Percentiles rank a stretch among this genome's conserved stretches.
Evolutionary conservation across 2,113 vertebrate species (phyloP).

Genomic region (Corythornis madagascariensis): DNA sequence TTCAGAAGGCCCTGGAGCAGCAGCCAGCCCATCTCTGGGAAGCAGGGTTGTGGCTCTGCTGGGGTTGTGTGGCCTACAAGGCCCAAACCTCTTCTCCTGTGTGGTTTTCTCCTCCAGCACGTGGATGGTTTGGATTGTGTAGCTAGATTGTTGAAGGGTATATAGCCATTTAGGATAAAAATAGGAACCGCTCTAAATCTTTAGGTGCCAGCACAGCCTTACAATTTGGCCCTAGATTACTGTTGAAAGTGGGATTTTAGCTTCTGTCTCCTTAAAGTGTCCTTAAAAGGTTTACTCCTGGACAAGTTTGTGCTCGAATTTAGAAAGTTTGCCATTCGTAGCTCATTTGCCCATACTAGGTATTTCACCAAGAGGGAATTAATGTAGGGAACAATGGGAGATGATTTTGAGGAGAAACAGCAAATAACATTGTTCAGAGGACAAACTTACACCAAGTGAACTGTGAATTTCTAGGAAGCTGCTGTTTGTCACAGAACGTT

Average conservation of each 20-base stretch:
- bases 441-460: background rate
- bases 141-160: background rate
- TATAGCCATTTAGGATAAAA: background rate
- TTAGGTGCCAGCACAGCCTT: background rate
- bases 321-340: background rate
- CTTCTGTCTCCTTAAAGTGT: background rate
- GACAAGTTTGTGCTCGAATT: background rate
- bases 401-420: background rate
- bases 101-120: background rate
- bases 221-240: background rate
- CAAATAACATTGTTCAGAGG: background rate
- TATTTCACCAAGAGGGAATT: constrained; percentile 7
- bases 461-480: background rate
- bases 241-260: background rate
- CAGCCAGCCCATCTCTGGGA: background rate
- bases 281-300: constrained; percentile 47
- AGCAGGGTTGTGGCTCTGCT: background rate
- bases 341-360: constrained; percentile 11
- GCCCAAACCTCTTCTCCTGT: background rate
- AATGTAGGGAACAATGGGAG: background rate
- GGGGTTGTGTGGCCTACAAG: background rate
- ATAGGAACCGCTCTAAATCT: background rate
- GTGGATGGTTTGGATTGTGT: background rate
- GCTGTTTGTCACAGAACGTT: background rate
- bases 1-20: background rate